phyloP scores from a whole-genome alignment of 2,113 vertebrate genomes.

The Limnothrissa miodon region DNA sequence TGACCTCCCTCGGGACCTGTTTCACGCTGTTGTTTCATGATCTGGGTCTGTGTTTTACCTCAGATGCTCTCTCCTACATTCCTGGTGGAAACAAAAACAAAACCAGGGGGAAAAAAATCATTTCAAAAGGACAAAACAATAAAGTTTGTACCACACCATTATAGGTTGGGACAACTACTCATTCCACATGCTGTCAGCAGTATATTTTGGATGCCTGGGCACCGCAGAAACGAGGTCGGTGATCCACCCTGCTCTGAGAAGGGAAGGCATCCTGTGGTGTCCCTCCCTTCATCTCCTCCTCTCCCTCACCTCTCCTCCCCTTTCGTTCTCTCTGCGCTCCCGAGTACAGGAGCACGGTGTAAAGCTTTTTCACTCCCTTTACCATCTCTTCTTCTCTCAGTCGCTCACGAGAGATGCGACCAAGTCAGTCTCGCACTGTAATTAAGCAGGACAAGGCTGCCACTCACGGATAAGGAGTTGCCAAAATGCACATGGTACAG shows the following conservation, averaged over 20 bases:
- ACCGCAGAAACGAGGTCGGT: slow-evolving; percentile 14
- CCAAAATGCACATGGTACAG: slow-evolving; percentile 29
- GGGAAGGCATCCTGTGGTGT: background rate
- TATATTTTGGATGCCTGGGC: slow-evolving; percentile 32
- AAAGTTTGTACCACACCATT: background rate
- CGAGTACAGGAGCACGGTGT: background rate
- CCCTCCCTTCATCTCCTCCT: background rate
- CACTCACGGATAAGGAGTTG: slow-evolving; percentile 28
- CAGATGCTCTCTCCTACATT: slow-evolving; percentile 27
- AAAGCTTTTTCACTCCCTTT: background rate
- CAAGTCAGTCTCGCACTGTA: slow-evolving; percentile 26
- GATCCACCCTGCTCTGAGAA: background rate
- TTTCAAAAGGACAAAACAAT: background rate
- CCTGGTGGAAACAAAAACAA: slow-evolving; percentile 38
- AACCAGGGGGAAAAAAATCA: background rate
- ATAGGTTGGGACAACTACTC: background rate
- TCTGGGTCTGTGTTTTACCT: background rate
- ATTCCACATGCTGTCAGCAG: background rate
- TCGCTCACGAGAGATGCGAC: slow-evolving; percentile 5
- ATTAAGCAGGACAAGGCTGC: slow-evolving; percentile 27
- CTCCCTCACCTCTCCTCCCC: background rate
- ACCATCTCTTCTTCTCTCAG: background rate
- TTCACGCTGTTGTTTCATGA: background rate
- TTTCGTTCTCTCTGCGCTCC: background rate
- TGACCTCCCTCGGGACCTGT: background rate